Conservation (phyloP, 2,113 vertebrate species). For the Protobothrops mucrosquamatus region DNA sequence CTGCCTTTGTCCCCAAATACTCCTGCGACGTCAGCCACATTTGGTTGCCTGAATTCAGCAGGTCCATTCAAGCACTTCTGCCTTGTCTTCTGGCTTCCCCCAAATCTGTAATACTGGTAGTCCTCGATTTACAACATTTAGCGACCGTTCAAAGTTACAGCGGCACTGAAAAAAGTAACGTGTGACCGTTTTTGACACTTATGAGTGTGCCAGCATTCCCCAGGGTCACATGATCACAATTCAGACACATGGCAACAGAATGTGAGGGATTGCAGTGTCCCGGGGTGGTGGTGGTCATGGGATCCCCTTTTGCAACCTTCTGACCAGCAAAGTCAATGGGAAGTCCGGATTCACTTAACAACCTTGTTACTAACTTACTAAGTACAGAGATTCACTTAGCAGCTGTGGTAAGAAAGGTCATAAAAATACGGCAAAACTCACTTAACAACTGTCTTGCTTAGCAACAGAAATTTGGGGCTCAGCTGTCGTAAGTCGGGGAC, state of each 20-base stretch:
- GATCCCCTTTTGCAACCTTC: not conserved
- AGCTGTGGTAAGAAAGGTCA: not conserved
- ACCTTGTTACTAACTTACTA: not conserved
- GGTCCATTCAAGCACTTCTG: not conserved
- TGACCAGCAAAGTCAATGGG: not conserved
- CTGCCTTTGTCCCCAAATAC: not conserved
- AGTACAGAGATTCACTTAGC: not conserved
- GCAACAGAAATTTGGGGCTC: not conserved
- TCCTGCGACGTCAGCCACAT: not conserved
- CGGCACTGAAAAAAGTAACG: not conserved
- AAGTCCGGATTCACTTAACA: not conserved
- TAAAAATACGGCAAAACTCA: not conserved
- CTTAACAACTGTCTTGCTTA: not conserved
- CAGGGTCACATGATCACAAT: not conserved
- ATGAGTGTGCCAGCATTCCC: not conserved
- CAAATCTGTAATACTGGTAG: not conserved
- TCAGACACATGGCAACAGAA: not conserved
- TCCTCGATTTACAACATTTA: not conserved
- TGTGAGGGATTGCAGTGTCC: not conserved
- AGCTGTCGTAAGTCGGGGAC: not conserved
- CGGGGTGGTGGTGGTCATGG: not conserved
- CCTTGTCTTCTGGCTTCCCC: not conserved
- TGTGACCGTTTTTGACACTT: not conserved
- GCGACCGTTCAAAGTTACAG: not conserved
- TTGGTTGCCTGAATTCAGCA: not conserved